Evolutionary conservation across 2,888 invertebrate species (phyloP).

Genomic region (Apamea anceps): DNA sequence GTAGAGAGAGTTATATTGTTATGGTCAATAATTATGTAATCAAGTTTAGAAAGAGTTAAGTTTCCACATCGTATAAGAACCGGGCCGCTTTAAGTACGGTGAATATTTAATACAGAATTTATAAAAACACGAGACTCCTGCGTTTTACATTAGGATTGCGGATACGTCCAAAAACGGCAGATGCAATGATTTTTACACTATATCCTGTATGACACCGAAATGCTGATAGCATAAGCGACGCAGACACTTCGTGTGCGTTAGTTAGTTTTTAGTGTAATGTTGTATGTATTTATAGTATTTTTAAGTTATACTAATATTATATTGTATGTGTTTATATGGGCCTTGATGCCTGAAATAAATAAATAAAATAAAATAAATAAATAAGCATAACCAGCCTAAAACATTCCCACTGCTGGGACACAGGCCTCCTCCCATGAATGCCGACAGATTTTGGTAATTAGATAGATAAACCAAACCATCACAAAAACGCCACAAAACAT

Average conservation of each 20-base stretch:
- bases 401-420: too few relatives aligned
- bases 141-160: background rate
- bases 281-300: too few relatives aligned
- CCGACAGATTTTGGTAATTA: background rate
- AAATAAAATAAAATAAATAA: too few relatives aligned
- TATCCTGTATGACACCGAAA: background rate
- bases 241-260: too few relatives aligned
- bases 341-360: too few relatives aligned
- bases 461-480: background rate
- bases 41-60: background rate
- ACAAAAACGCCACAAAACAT: background rate
- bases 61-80: background rate
- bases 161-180: background rate
- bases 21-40: background rate
- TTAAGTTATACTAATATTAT: too few relatives aligned
- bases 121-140: background rate
- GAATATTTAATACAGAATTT: background rate
- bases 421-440: background rate
- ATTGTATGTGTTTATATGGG: too few relatives aligned
- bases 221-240: background rate
- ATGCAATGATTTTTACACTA: background rate
- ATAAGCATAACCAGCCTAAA: too few relatives aligned
- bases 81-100: background rate
- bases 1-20: constrained; percentile 20
- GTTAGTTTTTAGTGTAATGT: too few relatives aligned